These are phyloP conservation scores for Nesidiocoris tenuis DNA, from an alignment of 2,888 invertebrate genomes.

Conservation along the genomic window DNA sequence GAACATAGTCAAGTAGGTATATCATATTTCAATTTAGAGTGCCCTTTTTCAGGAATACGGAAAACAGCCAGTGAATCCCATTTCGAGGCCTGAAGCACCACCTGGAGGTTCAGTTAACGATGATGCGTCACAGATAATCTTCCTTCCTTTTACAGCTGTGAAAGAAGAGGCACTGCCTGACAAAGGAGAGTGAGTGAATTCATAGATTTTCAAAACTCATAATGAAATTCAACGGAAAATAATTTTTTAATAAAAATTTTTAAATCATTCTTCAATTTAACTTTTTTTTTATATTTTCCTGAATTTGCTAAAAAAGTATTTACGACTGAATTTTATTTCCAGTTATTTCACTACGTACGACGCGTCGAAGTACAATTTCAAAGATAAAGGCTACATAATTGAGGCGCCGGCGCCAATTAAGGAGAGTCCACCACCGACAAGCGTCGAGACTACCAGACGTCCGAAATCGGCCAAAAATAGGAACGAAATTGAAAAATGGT, in stretches of 20 bases:
- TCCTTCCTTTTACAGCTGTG: not conserved
- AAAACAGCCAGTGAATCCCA: not conserved
- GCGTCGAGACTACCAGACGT: constrained; percentile 3
- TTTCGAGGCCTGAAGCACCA: not conserved
- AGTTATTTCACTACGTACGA: constrained; percentile 26
- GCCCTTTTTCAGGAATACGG: constrained; percentile 5
- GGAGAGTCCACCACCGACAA: no score
- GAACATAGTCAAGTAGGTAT: not conserved
- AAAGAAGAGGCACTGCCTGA: not conserved
- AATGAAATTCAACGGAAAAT: not conserved
- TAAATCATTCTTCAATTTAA: not conserved
- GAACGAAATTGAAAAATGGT: constrained; percentile 13
- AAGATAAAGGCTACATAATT: constrained; percentile 23
- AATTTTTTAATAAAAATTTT: not conserved
- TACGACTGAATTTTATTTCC: not conserved
- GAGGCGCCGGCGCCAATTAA: no score
- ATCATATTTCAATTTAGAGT: not conserved
- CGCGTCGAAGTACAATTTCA: constrained; percentile 11
- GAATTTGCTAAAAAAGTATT: not conserved
- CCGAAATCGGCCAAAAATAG: not conserved
- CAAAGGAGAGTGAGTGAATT: constrained; percentile 12
- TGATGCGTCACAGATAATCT: constrained; percentile 3
- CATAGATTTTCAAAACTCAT: not conserved
- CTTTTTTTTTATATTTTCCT: not conserved
- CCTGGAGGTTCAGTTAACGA: not conserved